These are phyloP conservation scores for Engystomops pustulosus DNA, from an alignment of 2,113 vertebrate genomes.

Conservation along the genomic window DNA sequence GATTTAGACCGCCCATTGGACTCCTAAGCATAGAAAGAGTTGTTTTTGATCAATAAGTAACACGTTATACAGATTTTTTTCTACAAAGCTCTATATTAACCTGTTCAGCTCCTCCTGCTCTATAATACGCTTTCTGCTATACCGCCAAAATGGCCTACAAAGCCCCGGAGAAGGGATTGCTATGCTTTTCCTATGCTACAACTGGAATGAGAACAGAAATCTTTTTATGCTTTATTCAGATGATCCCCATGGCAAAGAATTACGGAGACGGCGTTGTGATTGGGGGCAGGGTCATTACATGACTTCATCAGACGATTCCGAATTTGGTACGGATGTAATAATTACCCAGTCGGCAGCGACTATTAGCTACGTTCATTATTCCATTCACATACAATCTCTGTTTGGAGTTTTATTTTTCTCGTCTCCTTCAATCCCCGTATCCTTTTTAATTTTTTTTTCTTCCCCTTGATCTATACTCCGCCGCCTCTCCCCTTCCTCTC, in stretches of 20 bases:
- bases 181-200: not conserved
- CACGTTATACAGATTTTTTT: too few species aligned
- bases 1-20: too few species aligned
- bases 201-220: not conserved
- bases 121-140: too few species aligned
- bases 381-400: not conserved
- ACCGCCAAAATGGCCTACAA: too few species aligned
- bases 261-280: not conserved
- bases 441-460: constrained; percentile 9
- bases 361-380: not conserved
- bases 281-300: not conserved
- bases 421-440: constrained; percentile 9
- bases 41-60: too few species aligned
- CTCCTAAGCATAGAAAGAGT: too few species aligned
- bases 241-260: not conserved
- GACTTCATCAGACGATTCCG: not conserved
- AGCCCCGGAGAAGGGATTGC: not conserved
- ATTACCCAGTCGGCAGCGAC: not conserved
- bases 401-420: constrained; percentile 12
- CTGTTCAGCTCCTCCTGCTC: too few species aligned
- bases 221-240: not conserved
- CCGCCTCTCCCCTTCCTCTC: constrained; percentile 24
- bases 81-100: too few species aligned
- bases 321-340: not conserved
- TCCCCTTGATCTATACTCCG: constrained; percentile 8